Evolutionary conservation across 2,797 vertebrate species (phyloP).

Genomic region (Tangara arthus): DNA sequence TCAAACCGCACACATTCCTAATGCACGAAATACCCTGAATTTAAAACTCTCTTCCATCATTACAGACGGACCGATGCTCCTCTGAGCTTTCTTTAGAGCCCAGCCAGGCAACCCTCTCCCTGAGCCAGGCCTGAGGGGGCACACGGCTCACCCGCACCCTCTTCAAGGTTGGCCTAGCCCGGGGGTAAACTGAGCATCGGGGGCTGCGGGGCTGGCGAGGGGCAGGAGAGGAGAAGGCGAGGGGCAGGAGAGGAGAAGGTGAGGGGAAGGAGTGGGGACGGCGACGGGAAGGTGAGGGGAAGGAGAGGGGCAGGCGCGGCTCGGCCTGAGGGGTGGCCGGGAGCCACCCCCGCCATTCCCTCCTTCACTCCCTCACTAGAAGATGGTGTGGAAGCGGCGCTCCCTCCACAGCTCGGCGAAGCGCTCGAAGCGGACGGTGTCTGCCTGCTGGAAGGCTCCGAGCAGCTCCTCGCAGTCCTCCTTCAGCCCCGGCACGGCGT

Average conservation of each 20-base stretch:
- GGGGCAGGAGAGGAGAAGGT: too few species aligned
- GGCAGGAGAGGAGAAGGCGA: too few species aligned
- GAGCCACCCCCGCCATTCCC: too few species aligned
- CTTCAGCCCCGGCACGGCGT: conserved; percentile 57
- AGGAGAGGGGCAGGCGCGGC: background rate
- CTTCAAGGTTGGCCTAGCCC: fast-evolving
- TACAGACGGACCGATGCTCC: fast-evolving
- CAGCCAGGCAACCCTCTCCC: background rate
- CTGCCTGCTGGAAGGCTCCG: conserved; percentile 77
- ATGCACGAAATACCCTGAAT: fast-evolving
- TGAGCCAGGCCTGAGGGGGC: fast-evolving
- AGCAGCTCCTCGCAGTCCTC: conserved; percentile 86
- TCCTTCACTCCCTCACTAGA: conserved; percentile 73
- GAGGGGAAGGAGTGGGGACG: too few species aligned
- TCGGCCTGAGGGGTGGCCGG: background rate
- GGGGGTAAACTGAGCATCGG: too few species aligned
- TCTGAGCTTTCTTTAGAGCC: fast-evolving
- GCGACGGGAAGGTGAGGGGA: too few species aligned
- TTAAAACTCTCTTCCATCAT: fast-evolving
- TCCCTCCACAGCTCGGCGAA: conserved; percentile 87
- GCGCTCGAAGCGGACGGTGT: conserved; percentile 87
- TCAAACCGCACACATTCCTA: fast-evolving
- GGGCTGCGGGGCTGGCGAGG: background rate
- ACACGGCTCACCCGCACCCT: fast-evolving
- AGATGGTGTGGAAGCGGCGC: conserved; percentile 85